Evolutionary conservation across 92 coral and sea anemone species (phyloP), one percentile per base, ranked within the genome.

Genomic region (Siderastrea radians): DNA sequence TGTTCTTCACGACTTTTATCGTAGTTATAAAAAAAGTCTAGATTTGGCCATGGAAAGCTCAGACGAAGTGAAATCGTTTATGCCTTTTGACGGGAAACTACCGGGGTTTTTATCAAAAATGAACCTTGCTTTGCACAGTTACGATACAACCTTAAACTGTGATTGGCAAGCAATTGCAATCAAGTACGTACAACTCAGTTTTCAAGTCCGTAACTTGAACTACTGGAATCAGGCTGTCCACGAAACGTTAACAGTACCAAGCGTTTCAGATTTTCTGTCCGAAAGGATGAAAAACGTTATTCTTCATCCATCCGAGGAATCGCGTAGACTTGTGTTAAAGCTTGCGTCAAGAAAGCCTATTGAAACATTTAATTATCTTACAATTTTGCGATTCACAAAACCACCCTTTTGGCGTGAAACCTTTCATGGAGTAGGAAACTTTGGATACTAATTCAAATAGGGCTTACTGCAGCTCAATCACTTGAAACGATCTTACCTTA

Each of bases 161-260:
- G 92, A 89, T 68, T 89, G 92, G 92, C 92, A 68, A 60, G 54
- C 54, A 15, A 14, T 83, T 4, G 81, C 78, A 0, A 84, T 17
- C 26, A 89, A 89, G 85, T 89, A 89, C 72, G 64, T 76, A 19
- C 88, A 85, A n/a, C 79, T 89, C 0, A 69, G 57, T 70, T 89
- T 89, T 14, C 80, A 64, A 38, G 77, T 83, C 16, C 84, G 61
- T 52, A 89, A 61, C 61, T 14, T 89, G 7, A 66, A 78, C 58
- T 83, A 58, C 13, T 89, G 92, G 92, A 17, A n/a, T 7, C 53
- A 82, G 64, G 73, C 84, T 43, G 53, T 84, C 5, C 75, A 48
- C 50, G 53, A 70, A 49, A 83, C 78, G 55, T 59, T 49, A 3
- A 83, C 84, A 67, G 65, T 69, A 12, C 92, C 92, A 7, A 83